These are phyloP conservation scores for Camponotus floridanus DNA, from an alignment of 1,140 invertebrate genomes.

Conservation along the genomic window DNA sequence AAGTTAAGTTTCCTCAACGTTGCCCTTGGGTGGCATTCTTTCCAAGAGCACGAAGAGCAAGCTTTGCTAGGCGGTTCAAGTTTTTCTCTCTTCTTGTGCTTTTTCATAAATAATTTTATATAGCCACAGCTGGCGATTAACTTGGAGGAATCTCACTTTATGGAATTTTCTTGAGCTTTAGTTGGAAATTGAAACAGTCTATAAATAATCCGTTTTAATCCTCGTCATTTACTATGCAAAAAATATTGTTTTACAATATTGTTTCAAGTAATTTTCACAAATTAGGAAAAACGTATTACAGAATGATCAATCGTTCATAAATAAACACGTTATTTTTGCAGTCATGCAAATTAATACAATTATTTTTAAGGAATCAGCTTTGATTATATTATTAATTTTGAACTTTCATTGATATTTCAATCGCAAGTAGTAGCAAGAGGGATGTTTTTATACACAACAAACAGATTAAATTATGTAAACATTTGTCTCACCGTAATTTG, in stretches of 20 bases:
- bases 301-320: neutral
- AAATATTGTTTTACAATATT: conserved; percentile 4
- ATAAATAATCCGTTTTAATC: conserved; percentile 20
- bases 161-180: conserved; percentile 13
- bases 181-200: conserved; percentile 21
- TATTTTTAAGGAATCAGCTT: neutral
- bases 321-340: neutral
- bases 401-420: neutral
- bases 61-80: conserved; percentile 22
- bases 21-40: conserved; percentile 56
- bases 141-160: conserved; percentile 45
- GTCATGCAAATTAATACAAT: neutral
- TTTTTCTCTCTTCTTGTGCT: conserved; percentile 31
- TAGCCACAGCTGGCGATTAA: conserved; percentile 42
- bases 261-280: conserved; percentile 13
- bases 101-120: conserved; percentile 56
- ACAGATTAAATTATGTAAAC: neutral
- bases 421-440: neutral
- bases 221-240: neutral
- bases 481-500: neutral
- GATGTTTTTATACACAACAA: neutral
- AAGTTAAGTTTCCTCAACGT: conserved; percentile 37
- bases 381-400: neutral
- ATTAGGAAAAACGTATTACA: neutral
- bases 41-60: neutral